phyloP scores from a whole-genome alignment of 1,140 invertebrate genomes.

The Hesperophylax magnus region DNA sequence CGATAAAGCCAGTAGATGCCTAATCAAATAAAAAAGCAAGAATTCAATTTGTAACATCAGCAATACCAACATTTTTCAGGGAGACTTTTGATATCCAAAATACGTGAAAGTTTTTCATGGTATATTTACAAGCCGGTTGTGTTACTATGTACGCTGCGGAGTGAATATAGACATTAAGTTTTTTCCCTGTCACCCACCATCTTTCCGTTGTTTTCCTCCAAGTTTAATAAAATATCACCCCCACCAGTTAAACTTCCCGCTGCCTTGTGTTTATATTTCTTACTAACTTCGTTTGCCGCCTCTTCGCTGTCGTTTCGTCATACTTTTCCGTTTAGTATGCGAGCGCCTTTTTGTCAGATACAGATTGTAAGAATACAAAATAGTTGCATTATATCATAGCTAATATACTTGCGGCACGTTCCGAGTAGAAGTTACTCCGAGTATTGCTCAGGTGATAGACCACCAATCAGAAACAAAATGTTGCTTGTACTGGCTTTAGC shows the following conservation, averaged over 20 bases:
- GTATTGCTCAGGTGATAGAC: too few species aligned
- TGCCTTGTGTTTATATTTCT: constrained; percentile 5
- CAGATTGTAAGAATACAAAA: too few species aligned
- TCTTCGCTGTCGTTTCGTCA: not conserved
- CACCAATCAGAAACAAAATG: too few species aligned
- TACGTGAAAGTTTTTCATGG: constrained; percentile 2
- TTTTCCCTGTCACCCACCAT: not conserved
- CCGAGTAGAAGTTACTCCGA: too few species aligned
- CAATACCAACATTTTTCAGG: not conserved
- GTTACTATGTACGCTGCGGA: not conserved
- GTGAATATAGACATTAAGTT: constrained; percentile 34
- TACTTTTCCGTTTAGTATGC: not conserved
- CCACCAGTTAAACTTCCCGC: not conserved
- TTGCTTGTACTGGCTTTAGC: too few species aligned
- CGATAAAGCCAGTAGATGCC: too few species aligned
- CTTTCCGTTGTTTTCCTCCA: constrained; percentile 1
- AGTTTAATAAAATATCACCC: constrained; percentile 29
- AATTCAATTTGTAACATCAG: not conserved
- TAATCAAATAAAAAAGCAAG: not conserved
- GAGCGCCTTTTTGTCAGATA: not conserved
- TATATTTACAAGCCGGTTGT: constrained; percentile 3
- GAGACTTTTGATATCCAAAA: not conserved
- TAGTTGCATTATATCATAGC: too few species aligned
- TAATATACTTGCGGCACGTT: too few species aligned
- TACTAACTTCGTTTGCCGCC: not conserved